A percentile compares a stretch with the other conserved stretches of the same genome.
These are phyloP conservation scores for Drosophila pandora DNA, from an alignment of 1,140 invertebrate genomes.

Conservation along the genomic window DNA sequence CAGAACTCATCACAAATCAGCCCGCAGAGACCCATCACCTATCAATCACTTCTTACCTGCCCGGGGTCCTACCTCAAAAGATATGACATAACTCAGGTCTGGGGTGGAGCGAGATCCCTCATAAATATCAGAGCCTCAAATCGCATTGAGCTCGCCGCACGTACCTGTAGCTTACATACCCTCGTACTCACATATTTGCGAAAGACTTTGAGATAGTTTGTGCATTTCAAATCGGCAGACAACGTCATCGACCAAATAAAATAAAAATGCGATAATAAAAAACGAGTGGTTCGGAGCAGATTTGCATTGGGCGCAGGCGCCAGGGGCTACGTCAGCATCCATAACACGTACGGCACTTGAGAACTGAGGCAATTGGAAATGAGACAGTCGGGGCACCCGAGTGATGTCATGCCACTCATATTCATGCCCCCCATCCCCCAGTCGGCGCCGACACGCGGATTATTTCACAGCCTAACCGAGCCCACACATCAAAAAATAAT, in stretches of 20 bases:
- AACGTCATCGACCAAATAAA: slow-evolving; percentile 65
- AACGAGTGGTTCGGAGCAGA: slow-evolving; percentile 18
- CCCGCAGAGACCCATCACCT: slow-evolving; percentile 8
- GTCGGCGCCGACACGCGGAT: slow-evolving; percentile 12
- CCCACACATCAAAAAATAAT: slow-evolving; percentile 4
- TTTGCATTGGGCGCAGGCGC: slow-evolving; percentile 71
- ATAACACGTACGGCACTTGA: slow-evolving; percentile 40
- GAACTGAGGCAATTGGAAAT: slow-evolving; percentile 38
- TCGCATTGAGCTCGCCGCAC: slow-evolving; percentile 59
- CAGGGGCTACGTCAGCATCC: slow-evolving; percentile 65
- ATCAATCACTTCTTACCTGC: slow-evolving; percentile 67
- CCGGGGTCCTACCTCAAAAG: slow-evolving; percentile 29
- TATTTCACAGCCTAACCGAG: slow-evolving; percentile 41
- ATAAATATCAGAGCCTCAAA: slow-evolving; percentile 53
- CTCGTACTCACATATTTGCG: neutral
- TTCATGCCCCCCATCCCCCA: slow-evolving; percentile 44
- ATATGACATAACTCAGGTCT: slow-evolving; percentile 53
- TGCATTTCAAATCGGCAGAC: slow-evolving; percentile 52
- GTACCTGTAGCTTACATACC: slow-evolving; percentile 36
- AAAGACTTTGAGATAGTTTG: slow-evolving; percentile 20
- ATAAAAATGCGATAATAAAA: slow-evolving; percentile 3
- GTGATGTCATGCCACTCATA: slow-evolving; percentile 75
- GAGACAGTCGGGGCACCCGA: slow-evolving; percentile 22
- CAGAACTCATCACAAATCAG: slow-evolving; percentile 54
- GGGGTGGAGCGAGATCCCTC: neutral